Evolutionary conservation across 2,113 vertebrate genomes (phyloP).

Genomic region (Melanotaenia duboulayi): DNA sequence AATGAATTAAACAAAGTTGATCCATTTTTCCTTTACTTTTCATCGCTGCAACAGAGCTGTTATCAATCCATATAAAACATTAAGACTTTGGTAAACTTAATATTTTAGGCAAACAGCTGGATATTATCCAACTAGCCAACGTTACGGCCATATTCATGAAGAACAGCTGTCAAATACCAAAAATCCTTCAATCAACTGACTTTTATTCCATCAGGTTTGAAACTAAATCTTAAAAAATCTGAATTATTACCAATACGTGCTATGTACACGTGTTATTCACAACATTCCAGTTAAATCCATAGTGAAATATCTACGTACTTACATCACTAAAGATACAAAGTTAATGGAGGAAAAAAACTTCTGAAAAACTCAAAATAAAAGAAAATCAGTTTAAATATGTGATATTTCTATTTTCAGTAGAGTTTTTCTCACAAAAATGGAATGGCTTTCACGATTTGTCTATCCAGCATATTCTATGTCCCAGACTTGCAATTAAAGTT

Average conservation of each 20-base stretch:
- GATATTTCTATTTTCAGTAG: too few species aligned
- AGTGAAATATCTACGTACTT: background rate
- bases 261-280: background rate
- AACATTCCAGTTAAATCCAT: background rate
- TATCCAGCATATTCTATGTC: too few species aligned
- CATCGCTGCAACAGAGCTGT: background rate
- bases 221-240: background rate
- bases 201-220: background rate
- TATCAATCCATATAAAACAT: background rate
- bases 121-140: background rate
- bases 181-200: background rate
- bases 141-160: background rate
- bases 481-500: too few species aligned
- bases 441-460: too few species aligned
- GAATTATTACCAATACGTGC: background rate
- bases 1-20: conserved; percentile 1
- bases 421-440: too few species aligned
- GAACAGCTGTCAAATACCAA: background rate
- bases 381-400: too few species aligned
- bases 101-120: background rate
- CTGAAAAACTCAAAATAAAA: too few species aligned
- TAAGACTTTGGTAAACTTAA: background rate
- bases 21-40: background rate
- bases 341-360: too few species aligned
- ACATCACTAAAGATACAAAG: background rate